Conservation (phyloP, 2,797 vertebrate species). For the Danio jaintianensis region DNA sequence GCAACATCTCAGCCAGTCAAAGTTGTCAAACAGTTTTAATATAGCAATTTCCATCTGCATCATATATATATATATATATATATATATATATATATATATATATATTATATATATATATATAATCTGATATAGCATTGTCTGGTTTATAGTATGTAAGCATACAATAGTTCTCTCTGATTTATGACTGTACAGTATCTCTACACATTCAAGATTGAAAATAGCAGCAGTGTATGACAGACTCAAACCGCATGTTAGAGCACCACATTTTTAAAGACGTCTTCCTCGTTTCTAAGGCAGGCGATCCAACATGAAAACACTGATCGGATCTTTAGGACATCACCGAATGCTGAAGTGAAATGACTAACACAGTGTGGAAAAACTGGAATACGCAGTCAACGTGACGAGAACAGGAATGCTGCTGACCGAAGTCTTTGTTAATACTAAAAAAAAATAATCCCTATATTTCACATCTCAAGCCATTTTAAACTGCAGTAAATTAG, state of each 20-base stretch:
- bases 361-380: constrained; percentile 10
- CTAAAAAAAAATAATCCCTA: background rate
- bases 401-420: constrained; percentile 38
- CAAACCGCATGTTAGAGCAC: constrained; percentile 63
- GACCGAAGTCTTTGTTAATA: constrained; percentile 20
- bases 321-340: constrained; percentile 24
- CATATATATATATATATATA: constrained; percentile 53
- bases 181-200: constrained; percentile 58
- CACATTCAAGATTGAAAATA: constrained; percentile 65
- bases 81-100: constrained; percentile 48
- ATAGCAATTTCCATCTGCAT: constrained; percentile 58
- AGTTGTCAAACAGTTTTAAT: constrained; percentile 61
- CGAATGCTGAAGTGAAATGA: constrained; percentile 35
- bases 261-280: constrained; percentile 54
- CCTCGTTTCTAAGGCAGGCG: constrained; percentile 51
- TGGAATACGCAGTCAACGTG: constrained; percentile 19
- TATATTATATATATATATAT: constrained; percentile 39
- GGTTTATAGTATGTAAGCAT: constrained; percentile 59
- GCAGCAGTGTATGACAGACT: constrained; percentile 64
- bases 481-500: constrained; percentile 17
- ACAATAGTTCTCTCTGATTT: constrained; percentile 59
- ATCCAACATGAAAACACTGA: constrained; percentile 27
- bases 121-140: constrained; percentile 55
- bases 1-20: too few species aligned
- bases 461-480: constrained; percentile 4